Percentiles rank a stretch among this genome's conserved stretches.
Conservation (phyloP, 2,888 invertebrate genomes). For the Pyrrhosoma nymphula region DNA sequence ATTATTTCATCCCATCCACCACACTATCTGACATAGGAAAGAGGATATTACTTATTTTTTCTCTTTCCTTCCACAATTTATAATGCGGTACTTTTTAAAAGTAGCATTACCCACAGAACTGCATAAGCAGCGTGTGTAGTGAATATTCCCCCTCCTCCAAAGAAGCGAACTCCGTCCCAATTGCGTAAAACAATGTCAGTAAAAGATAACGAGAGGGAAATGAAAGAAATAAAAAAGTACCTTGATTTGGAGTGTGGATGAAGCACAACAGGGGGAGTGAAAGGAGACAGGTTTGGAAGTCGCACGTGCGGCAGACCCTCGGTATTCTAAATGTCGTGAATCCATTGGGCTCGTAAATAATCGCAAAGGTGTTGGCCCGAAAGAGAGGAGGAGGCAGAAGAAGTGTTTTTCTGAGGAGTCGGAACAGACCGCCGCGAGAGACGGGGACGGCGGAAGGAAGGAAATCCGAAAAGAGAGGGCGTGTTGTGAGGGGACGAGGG, state of each 20-base stretch:
- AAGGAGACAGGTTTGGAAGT: neutral
- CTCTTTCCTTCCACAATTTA: too few relatives aligned
- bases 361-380: neutral
- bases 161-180: neutral
- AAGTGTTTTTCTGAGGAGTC: neutral
- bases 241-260: neutral
- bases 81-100: too few relatives aligned
- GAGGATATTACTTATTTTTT: too few relatives aligned
- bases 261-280: neutral
- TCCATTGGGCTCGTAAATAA: constrained; percentile 18
- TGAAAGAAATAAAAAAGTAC: neutral
- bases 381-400: neutral
- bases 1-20: too few relatives aligned
- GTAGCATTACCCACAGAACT: too few relatives aligned
- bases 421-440: constrained; percentile 31
- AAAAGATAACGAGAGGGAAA: neutral
- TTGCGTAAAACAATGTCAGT: neutral
- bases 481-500: neutral
- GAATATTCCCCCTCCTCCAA: too few relatives aligned
- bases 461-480: neutral
- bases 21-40: too few relatives aligned
- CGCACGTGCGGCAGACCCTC: neutral
- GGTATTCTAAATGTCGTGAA: neutral
- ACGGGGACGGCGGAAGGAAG: neutral
- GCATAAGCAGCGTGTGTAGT: too few relatives aligned